phyloP scores from a whole-genome alignment of 2,797 vertebrate genomes.

The Cryptoblepharus egeriae region DNA sequence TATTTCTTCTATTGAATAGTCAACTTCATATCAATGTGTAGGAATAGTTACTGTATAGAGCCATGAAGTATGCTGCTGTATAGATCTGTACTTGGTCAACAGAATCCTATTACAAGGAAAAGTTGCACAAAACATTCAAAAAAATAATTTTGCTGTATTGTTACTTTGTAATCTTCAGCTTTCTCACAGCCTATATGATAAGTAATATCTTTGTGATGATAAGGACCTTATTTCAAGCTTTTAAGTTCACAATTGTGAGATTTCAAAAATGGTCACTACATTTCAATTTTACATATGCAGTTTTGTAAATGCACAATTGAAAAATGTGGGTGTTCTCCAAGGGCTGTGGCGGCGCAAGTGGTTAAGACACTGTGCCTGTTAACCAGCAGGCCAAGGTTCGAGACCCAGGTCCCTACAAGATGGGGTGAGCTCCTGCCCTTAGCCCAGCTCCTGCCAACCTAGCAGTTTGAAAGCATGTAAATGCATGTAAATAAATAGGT shows the following conservation, averaged over 20 bases:
- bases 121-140: not conserved
- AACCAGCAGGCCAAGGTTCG: too few relatives aligned
- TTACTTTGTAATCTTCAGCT: too few relatives aligned
- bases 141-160: too few relatives aligned
- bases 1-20: not conserved
- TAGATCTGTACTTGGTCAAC: not conserved
- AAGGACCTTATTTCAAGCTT: not conserved
- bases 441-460: too few relatives aligned
- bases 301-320: not conserved
- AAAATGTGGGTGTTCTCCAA: too few relatives aligned
- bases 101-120: not conserved
- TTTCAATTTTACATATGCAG: not conserved
- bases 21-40: not conserved
- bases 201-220: not conserved
- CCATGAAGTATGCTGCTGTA: not conserved
- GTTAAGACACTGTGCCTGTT: too few relatives aligned
- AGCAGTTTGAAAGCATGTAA: too few relatives aligned
- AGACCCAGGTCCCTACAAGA: too few relatives aligned
- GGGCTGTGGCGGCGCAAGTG: too few relatives aligned
- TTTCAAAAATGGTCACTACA: not conserved
- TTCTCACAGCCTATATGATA: too few relatives aligned
- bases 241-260: not conserved
- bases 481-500: too few relatives aligned
- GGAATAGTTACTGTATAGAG: conserved; percentile 21
- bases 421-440: too few relatives aligned